Evolutionary conservation across 2,797 vertebrate species (phyloP), one percentile per base, ranked within the genome.

Genomic region (Arrhamphus sclerolepis): DNA sequence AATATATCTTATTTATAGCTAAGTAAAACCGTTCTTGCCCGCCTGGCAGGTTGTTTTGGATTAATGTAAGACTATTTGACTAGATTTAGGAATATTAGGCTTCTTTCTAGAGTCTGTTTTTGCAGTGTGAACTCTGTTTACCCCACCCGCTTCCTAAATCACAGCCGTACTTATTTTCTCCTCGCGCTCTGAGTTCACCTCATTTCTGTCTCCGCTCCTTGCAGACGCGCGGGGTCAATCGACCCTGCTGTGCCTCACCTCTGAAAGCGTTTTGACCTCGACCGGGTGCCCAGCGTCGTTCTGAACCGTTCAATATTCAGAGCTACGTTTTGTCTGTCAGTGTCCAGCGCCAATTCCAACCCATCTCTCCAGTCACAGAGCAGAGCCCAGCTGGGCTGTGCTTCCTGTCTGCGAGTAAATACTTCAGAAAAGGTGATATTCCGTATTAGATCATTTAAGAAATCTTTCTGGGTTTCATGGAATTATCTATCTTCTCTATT

Each of bases 231-330:
- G 2, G n/a, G 73, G 75, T 83, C 73, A 57, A 18, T n/a, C 52
- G 2, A 47, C 34, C 58, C 67, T n/a, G 53, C 79, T 55, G 47
- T 3, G 18, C 58, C 49, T 73, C 58, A 77, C 75, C 74, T 77
- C 70, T 62, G 66, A 11, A 75, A 82, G 56, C n/a, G 19, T 51
- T 57, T 82, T 83, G 74, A 82, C 82, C 75, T 52, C 1, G 41
- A 78, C 80, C 59, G 1, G 16, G 20, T 20, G 49, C 60, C 63
- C 63, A 6, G 40, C 53, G 19, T 11, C 1, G 20, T 51, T 1
- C 49, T 18, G 56, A 66, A 62, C 48, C 57, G 5, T 28, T 83
- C 55, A 1, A 49, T 64, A 80, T 82, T 77, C 74, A 58, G 29
- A 43, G 14, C 63, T 21, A 13, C 47, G 0, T n/a, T 62, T 31